These are phyloP conservation scores for Drosophila borborema DNA, from an alignment of 2,888 invertebrate species.

Conservation along the genomic window DNA sequence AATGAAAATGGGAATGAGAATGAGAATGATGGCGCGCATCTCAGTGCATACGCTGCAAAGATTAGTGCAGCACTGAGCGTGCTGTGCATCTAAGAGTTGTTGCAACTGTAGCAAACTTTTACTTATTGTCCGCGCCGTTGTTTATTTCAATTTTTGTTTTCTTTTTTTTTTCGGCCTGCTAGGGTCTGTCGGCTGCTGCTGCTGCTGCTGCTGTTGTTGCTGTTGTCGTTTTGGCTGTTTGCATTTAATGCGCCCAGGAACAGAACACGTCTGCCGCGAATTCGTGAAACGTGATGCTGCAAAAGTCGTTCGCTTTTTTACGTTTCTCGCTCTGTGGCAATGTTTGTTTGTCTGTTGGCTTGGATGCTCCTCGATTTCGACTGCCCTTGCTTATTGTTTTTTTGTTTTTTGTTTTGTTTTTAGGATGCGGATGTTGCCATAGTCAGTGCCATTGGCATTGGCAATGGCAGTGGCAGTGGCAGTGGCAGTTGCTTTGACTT, in stretches of 20 bases:
- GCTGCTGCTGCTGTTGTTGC: conserved; percentile 22
- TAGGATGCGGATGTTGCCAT: conserved; percentile 43
- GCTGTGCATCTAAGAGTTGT: conserved; percentile 44
- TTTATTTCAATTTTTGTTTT: conserved; percentile 63
- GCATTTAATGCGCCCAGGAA: conserved; percentile 74
- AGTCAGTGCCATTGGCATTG: conserved; percentile 34
- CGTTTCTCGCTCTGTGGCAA: conserved; percentile 14
- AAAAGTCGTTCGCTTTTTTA: conserved; percentile 62
- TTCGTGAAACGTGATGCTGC: conserved; percentile 81
- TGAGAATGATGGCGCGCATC: conserved; percentile 50
- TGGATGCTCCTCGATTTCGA: conserved; percentile 52
- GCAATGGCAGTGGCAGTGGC: conserved; percentile 7
- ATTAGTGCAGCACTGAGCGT: conserved; percentile 45
- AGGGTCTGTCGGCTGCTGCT: conserved; percentile 27
- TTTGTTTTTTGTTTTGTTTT: background rate
- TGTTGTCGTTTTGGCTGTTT: conserved; percentile 58
- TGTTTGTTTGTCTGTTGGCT: conserved; percentile 43
- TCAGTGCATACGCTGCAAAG: conserved; percentile 54
- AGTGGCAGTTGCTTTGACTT: conserved; percentile 38
- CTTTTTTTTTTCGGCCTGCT: conserved; percentile 23
- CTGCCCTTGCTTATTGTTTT: conserved; percentile 56
- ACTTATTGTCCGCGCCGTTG: conserved; percentile 72
- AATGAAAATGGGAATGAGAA: conserved; percentile 26
- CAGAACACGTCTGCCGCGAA: conserved; percentile 78
- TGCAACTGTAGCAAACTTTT: conserved; percentile 72